A percentile compares a stretch with the other conserved stretches of the same genome.
Conservation (phyloP, 2,888 invertebrate genomes). For the Lordiphosa andalusiaca region DNA sequence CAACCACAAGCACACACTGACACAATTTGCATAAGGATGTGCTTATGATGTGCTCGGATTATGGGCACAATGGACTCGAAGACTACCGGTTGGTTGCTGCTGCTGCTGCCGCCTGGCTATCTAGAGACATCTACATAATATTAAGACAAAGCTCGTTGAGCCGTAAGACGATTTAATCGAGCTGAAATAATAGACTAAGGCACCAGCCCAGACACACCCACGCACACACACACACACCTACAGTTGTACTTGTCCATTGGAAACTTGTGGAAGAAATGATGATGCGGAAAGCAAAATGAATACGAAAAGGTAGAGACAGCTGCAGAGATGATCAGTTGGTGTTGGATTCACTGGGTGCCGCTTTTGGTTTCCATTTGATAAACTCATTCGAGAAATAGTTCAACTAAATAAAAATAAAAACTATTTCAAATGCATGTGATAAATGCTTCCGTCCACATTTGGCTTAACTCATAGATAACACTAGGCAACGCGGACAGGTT, state of each 20-base stretch:
- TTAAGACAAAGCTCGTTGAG: constrained; percentile 73
- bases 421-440: no score
- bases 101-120: constrained; percentile 36
- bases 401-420: no score
- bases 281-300: background rate
- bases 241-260: constrained; percentile 25
- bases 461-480: no score
- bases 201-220: constrained; percentile 35
- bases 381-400: no score
- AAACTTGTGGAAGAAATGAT: constrained; percentile 31
- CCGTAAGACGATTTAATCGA: constrained; percentile 75
- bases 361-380: no score
- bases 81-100: constrained; percentile 10
- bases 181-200: constrained; percentile 72
- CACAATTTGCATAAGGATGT: constrained; percentile 71
- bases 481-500: no score
- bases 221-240: constrained; percentile 4
- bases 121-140: constrained; percentile 72
- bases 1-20: constrained; percentile 18
- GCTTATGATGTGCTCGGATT: constrained; percentile 68
- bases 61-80: constrained; percentile 62
- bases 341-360: no score
- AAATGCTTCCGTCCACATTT: no score
- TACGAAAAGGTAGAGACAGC: background rate
- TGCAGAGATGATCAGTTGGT: no score